Evolutionary conservation across 2,113 vertebrate species (phyloP).

Genomic region (Clarias gariepinus): DNA sequence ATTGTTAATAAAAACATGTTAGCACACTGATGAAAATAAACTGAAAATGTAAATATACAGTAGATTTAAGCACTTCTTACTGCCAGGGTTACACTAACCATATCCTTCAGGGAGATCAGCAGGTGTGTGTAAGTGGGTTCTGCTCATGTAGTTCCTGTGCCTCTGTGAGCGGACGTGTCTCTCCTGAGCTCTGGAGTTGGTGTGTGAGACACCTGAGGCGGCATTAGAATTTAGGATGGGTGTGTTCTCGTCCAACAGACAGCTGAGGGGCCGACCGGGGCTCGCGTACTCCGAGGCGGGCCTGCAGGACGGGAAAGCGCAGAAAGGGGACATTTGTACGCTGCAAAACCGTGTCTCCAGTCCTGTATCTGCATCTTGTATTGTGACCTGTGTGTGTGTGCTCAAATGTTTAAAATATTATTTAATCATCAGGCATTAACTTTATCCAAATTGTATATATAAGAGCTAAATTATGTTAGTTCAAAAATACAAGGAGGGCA

Average conservation of each 20-base stretch:
- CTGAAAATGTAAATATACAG: not conserved
- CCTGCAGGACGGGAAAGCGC: slow-evolving; percentile 62
- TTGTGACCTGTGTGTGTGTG: not conserved
- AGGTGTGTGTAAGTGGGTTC: slow-evolving; percentile 95
- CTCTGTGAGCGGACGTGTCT: slow-evolving; percentile 92
- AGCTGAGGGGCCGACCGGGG: slow-evolving; percentile 93
- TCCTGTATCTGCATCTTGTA: not conserved
- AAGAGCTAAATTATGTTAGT: not conserved
- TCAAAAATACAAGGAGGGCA: not conserved
- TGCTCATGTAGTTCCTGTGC: slow-evolving; percentile 99
- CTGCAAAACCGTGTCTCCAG: not conserved
- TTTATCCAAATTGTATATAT: not conserved
- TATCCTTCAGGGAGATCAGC: slow-evolving; percentile 97
- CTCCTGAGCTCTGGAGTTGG: slow-evolving; percentile 84
- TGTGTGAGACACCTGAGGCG: slow-evolving; percentile 79
- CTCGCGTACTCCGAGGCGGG: slow-evolving; percentile 96
- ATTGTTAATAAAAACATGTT: not conserved
- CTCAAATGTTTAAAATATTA: not conserved
- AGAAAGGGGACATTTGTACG: not conserved
- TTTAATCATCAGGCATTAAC: not conserved
- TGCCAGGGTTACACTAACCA: slow-evolving; percentile 71
- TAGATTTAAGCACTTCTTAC: not conserved
- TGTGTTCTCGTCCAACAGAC: slow-evolving; percentile 94
- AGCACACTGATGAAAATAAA: not conserved
- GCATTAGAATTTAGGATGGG: slow-evolving; percentile 86